A percentile compares a stretch with the other conserved stretches of the same genome.
Evolutionary conservation across 1,140 invertebrate species (phyloP).

Genomic region (Aphis gossypii): DNA sequence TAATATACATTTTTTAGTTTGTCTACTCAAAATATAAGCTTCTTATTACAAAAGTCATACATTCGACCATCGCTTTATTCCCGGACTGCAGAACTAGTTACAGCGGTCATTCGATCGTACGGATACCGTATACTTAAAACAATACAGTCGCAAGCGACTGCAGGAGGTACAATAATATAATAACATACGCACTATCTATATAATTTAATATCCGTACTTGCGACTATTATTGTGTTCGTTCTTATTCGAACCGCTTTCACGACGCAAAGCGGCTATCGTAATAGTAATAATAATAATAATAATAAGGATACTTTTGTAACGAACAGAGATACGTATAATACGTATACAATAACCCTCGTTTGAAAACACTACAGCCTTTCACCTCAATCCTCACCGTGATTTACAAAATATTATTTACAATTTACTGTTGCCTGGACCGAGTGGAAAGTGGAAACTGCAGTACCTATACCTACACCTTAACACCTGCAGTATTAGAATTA

Average conservation of each 20-base stretch:
- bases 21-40: background rate
- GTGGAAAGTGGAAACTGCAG: background rate
- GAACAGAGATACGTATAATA: background rate
- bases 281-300: background rate
- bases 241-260: slow-evolving; percentile 27
- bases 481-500: background rate
- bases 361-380: slow-evolving; percentile 23
- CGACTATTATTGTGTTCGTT: background rate
- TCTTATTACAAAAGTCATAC: background rate
- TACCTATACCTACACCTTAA: background rate
- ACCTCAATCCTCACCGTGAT: background rate
- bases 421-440: background rate
- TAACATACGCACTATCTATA: background rate
- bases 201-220: background rate
- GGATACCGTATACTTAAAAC: background rate
- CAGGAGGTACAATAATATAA: background rate
- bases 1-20: background rate
- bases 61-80: background rate
- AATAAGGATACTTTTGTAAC: slow-evolving; percentile 39
- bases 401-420: slow-evolving; percentile 3
- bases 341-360: slow-evolving; percentile 29
- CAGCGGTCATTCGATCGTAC: background rate
- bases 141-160: background rate
- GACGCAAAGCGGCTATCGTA: background rate
- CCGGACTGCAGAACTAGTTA: background rate